Base-by-base conservation (phyloP, 2,888 invertebrate species). In the Eurois occulta region DNA sequence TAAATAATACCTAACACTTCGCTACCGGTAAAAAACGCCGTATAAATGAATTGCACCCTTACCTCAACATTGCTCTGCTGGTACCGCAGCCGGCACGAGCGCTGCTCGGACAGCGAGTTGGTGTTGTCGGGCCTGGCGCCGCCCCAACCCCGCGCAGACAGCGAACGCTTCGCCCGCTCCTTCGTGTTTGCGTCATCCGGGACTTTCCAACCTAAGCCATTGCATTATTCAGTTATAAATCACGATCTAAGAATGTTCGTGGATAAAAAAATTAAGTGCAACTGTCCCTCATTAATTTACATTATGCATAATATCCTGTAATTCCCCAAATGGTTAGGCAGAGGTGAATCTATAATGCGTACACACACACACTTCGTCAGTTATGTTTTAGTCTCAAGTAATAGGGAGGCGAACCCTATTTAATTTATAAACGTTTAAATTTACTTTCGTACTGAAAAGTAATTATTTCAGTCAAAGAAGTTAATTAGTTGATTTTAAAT, bases 51-150 rank as follows among this genome's bases (percentile, higher is more conserved):
- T 58, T 13, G 55, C n/a, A 55, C 11, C 48, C 48, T 75, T 85
- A 97, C 99, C 95, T 99, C 99, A 32, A 99, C 98, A 48, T 98
- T 98, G 89, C 99, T 98, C 94, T 99, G 99, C 92, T 99, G 99
- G 93, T 99, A 99, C 75, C 99, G 97, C 58, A 99, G 97, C 28
- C 98, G 97, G 91, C 99, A 99, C 68, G 97, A 95, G 46, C 97
- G 97, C 87, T 97, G 97, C 71, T 97, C 97, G 6, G 97, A 96
- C 80, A 98, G 94, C 46, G 97, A 97, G 93, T 98, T 98, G 84
- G 97, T 97, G 90, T 97, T 97, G 88, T 98, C 98, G 24, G 98
- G 97, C 32, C 97, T 91, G 43, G 97, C 94, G 65, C 95, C 95
- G 38, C 96, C 96, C 97, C 98, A 97, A 74, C 97, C 97, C 75